Evolutionary conservation across 2,113 vertebrate species (phyloP).

Genomic region (Mustela lutreola): DNA sequence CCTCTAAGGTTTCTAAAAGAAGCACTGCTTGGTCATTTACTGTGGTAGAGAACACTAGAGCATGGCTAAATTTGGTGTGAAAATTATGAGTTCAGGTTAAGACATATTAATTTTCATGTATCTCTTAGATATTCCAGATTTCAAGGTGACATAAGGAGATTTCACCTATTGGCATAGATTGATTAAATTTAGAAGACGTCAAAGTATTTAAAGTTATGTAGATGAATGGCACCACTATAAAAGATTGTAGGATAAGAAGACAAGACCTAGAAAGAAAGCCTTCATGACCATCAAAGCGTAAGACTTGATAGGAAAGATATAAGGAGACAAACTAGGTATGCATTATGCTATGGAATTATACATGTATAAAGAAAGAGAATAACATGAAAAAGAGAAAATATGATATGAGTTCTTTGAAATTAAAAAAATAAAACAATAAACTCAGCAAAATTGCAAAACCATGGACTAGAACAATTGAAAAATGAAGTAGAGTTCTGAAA

Average conservation of each 20-base stretch:
- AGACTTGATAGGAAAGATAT: not conserved
- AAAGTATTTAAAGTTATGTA: not conserved
- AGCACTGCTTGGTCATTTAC: not conserved
- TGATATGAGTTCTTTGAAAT: not conserved
- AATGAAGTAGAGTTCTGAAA: not conserved
- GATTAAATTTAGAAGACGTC: not conserved
- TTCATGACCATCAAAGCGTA: not conserved
- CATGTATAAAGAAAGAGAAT: not conserved
- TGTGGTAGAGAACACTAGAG: not conserved
- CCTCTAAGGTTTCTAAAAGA: not conserved
- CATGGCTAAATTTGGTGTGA: not conserved
- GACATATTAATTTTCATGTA: not conserved
- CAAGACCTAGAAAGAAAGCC: not conserved
- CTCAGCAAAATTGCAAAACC: not conserved
- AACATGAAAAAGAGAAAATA: not conserved
- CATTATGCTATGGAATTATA: not conserved
- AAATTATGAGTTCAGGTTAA: not conserved
- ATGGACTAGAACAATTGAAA: not conserved
- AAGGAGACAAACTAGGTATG: not conserved
- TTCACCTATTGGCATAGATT: not conserved
- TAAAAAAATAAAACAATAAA: not conserved
- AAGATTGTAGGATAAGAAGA: not conserved
- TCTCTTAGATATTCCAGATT: not conserved
- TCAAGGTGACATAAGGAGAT: not conserved
- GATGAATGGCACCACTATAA: not conserved